Evolutionary conservation across 2,797 vertebrate species (phyloP).

Genomic region (Microctenopoma steveboyesi): DNA sequence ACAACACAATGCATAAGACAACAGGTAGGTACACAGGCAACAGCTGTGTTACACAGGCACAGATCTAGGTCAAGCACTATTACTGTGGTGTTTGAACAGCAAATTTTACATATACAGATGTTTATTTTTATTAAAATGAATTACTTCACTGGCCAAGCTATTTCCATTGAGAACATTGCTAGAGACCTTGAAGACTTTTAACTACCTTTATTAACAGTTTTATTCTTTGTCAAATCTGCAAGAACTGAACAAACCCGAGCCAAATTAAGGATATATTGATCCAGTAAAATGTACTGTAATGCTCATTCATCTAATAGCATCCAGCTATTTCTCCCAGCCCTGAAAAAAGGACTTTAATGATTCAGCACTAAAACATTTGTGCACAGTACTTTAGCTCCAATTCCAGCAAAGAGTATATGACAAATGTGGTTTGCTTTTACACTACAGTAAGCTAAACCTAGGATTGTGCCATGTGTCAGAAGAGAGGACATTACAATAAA

Average conservation of each 20-base stretch:
- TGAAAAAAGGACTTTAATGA: neutral
- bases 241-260: neutral
- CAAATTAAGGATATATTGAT: neutral
- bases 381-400: neutral
- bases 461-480: conserved; percentile 63
- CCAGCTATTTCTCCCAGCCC: neutral
- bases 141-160: too few relatives aligned
- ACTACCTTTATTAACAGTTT: neutral
- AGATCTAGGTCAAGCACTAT: conserved; percentile 52
- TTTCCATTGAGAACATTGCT: too few relatives aligned
- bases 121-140: neutral
- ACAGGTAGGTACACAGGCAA: conserved; percentile 37
- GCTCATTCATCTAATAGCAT: neutral
- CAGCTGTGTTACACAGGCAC: conserved; percentile 50
- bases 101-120: neutral
- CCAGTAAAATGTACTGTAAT: neutral
- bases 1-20: conserved; percentile 37
- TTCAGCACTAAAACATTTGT: neutral
- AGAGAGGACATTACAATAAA: conserved; percentile 41
- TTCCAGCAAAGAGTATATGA: too few relatives aligned
- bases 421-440: neutral
- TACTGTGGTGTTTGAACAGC: conserved; percentile 10
- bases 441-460: conserved; percentile 41
- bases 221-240: neutral
- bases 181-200: neutral